A percentile compares a stretch with the other conserved stretches of the same genome.
These are phyloP conservation scores for Cydia pomonella DNA, from an alignment of 1,140 invertebrate species.

Conservation along the genomic window DNA sequence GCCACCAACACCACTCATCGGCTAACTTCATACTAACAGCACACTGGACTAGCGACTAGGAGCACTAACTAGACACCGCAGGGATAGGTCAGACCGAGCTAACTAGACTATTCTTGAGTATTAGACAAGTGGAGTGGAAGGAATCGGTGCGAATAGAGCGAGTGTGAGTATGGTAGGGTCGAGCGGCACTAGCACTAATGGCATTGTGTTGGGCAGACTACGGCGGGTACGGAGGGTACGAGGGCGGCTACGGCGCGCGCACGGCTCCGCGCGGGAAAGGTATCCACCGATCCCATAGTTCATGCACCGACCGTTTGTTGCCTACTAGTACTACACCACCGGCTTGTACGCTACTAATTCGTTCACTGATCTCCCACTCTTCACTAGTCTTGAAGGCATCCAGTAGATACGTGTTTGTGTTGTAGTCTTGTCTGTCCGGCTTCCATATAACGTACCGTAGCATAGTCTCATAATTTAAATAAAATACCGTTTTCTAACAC, in stretches of 20 bases:
- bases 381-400: conserved; percentile 16
- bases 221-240: conserved; percentile 89
- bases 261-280: conserved; percentile 90
- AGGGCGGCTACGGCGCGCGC: conserved; percentile 89
- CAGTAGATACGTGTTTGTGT: conserved; percentile 24
- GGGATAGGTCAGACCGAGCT: neutral
- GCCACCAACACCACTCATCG: conserved; percentile 34
- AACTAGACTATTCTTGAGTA: neutral
- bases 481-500: conserved; percentile 10
- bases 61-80: conserved; percentile 5
- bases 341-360: conserved; percentile 6
- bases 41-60: conserved; percentile 10
- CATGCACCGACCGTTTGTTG: conserved; percentile 28
- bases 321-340: neutral
- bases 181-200: conserved; percentile 45
- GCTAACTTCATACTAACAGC: conserved; percentile 32
- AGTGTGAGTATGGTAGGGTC: conserved; percentile 14
- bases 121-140: conserved; percentile 18
- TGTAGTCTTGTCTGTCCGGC: conserved; percentile 25
- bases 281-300: conserved; percentile 67
- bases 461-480: conserved; percentile 15
- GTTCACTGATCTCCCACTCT: conserved; percentile 19
- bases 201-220: conserved; percentile 84
- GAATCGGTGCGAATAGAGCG: conserved; percentile 17
- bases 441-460: conserved; percentile 23